phyloP scores from a whole-genome alignment of 2,797 vertebrate species.

The Cheirogaleus major region DNA sequence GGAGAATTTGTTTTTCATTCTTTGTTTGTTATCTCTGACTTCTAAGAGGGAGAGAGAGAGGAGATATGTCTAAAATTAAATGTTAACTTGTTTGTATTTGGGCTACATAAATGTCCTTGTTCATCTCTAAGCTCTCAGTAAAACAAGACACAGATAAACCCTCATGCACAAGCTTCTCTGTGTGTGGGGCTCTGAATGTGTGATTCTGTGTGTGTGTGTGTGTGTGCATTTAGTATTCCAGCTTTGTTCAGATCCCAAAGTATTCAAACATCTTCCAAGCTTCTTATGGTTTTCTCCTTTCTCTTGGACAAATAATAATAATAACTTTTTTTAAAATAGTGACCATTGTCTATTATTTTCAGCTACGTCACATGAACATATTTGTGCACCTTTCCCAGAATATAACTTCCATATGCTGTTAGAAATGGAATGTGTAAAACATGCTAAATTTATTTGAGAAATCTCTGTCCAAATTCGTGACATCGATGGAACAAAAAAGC shows the following conservation, averaged over 20 bases:
- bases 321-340: neutral
- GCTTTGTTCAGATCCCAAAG: neutral
- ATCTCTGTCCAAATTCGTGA: neutral
- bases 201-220: neutral
- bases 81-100: neutral
- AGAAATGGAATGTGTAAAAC: neutral
- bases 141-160: neutral
- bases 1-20: neutral
- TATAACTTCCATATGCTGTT: neutral
- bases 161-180: rapidly evolving
- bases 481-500: neutral
- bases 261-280: neutral
- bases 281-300: neutral
- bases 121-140: neutral
- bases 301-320: neutral
- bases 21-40: neutral
- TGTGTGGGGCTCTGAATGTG: neutral
- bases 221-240: neutral
- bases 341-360: neutral
- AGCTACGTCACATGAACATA: neutral
- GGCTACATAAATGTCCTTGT: neutral
- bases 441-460: neutral
- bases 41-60: neutral
- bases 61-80: neutral
- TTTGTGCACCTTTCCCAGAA: neutral